phyloP scores from a whole-genome alignment of 2,113 vertebrate genomes.

The Macquaria ambigua region DNA sequence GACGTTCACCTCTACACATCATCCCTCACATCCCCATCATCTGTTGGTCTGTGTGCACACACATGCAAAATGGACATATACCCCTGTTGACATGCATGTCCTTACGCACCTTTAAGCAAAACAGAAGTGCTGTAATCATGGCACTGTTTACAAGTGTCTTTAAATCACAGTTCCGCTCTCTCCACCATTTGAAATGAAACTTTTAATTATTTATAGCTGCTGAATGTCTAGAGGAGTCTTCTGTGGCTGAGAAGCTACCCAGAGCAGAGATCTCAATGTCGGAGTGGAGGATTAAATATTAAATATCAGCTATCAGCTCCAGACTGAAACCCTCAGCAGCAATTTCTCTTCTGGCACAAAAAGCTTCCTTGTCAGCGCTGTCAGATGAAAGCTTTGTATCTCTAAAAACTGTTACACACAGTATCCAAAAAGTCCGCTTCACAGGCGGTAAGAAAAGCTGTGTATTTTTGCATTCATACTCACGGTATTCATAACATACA shows the following conservation, averaged over 20 bases:
- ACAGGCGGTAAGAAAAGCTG: not conserved
- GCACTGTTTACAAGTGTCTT: not conserved
- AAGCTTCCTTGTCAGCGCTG: slow-evolving; percentile 9
- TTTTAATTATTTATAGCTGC: slow-evolving; percentile 53
- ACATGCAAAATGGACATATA: not conserved
- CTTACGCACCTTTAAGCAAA: not conserved
- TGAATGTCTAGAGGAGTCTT: slow-evolving; percentile 35
- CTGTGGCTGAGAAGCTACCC: slow-evolving; percentile 14
- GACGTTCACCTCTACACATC: slow-evolving; percentile 12
- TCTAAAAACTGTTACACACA: not conserved
- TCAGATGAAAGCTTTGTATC: slow-evolving; percentile 20
- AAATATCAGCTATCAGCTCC: slow-evolving; percentile 40
- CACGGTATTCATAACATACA: not conserved
- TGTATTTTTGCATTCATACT: not conserved
- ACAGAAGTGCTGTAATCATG: not conserved
- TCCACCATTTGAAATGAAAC: slow-evolving; percentile 10
- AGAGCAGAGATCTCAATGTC: slow-evolving; percentile 41
- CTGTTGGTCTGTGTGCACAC: not conserved
- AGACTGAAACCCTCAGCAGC: slow-evolving; percentile 24
- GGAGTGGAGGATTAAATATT: slow-evolving; percentile 59
- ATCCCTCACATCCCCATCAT: not conserved
- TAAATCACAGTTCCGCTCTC: not conserved
- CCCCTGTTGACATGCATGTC: not conserved
- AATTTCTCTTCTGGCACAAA: slow-evolving; percentile 4
- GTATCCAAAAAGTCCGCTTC: not conserved